These are phyloP conservation scores for Eremobia ochroleuca DNA, from an alignment of 2,888 invertebrate genomes.

Conservation along the genomic window DNA sequence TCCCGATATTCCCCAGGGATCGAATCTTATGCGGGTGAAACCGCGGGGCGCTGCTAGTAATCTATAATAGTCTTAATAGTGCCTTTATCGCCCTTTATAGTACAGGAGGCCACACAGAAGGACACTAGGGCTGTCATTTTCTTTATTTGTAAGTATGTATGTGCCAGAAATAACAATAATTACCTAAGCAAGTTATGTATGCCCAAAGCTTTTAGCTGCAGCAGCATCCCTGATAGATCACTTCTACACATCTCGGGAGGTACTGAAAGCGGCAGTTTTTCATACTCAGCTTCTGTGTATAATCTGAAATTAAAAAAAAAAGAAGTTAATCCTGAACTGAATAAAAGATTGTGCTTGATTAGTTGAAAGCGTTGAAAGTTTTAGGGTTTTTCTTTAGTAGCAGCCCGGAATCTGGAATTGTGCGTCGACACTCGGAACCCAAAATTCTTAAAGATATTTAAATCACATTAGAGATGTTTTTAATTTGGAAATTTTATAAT, in stretches of 20 bases:
- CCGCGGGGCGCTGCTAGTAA: too few relatives aligned
- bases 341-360: not conserved
- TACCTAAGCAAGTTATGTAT: conserved; percentile 96
- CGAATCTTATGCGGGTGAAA: too few relatives aligned
- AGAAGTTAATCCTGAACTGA: not conserved
- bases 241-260: conserved; percentile 98
- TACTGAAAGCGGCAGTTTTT: conserved; percentile 93
- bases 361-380: not conserved
- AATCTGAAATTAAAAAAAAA: conserved; percentile 72
- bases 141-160: not conserved
- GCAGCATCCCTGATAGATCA: conserved; percentile 95
- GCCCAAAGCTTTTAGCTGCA: conserved; percentile 98
- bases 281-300: conserved; percentile 95
- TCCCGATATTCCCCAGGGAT: too few relatives aligned
- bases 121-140: not conserved
- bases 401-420: not conserved
- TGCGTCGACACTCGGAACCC: not conserved
- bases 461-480: not conserved
- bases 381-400: not conserved
- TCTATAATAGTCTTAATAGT: not conserved
- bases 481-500: not conserved
- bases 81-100: not conserved
- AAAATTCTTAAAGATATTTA: not conserved
- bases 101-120: too few relatives aligned
- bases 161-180: not conserved